phyloP scores from a whole-genome alignment of 2,113 vertebrate genomes.

The Pica pica region DNA sequence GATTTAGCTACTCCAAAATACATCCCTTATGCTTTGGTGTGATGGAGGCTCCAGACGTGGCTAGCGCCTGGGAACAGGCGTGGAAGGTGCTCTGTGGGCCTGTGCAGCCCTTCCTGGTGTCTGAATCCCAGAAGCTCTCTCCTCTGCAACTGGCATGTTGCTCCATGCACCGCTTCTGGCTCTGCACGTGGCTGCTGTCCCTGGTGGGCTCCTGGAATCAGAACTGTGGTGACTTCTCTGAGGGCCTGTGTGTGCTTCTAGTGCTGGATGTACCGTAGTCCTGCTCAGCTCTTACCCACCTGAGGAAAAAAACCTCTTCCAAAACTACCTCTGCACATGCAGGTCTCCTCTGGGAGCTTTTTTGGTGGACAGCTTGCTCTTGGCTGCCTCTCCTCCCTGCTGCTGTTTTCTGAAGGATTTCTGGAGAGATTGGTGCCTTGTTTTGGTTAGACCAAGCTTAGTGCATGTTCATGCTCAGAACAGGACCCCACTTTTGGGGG shows the following conservation, averaged over 20 bases:
- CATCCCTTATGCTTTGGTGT: not conserved
- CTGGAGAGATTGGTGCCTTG: not conserved
- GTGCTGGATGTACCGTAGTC: accelerated
- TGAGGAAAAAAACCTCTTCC: not conserved
- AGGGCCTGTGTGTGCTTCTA: not conserved
- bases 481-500: not conserved
- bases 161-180: accelerated
- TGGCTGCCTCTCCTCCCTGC: not conserved
- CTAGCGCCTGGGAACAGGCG: not conserved
- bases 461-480: not conserved
- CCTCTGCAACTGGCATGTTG: accelerated
- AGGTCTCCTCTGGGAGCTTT: not conserved
- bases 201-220: not conserved
- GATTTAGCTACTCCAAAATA: not conserved
- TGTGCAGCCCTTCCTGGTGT: too few relatives aligned
- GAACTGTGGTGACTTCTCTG: not conserved
- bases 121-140: not conserved
- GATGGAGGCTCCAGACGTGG: not conserved
- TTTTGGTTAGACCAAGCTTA: not conserved
- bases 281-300: not conserved
- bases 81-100: not conserved
- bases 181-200: not conserved
- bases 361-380: not conserved
- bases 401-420: not conserved
- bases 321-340: not conserved